Percentiles rank a stretch among this genome's conserved stretches.
phyloP scores from a whole-genome alignment of 2,113 vertebrate species.

The Notothenia coriiceps region DNA sequence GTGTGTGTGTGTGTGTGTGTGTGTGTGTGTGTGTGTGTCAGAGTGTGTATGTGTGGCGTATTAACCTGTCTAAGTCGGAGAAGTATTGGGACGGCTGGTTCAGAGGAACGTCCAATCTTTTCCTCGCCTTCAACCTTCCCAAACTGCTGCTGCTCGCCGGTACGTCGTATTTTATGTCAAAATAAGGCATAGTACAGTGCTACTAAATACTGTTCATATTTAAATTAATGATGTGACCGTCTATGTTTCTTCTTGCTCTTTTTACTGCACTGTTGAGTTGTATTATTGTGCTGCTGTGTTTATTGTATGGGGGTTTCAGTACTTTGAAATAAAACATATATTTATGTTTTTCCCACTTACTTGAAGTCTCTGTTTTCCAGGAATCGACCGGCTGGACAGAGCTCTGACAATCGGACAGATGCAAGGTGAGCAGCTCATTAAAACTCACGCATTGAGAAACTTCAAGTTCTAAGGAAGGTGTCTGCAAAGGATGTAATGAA shows the following conservation, averaged over 20 bases:
- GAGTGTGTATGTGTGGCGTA: constrained; percentile 78
- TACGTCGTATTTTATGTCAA: not conserved
- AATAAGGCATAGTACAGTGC: no score
- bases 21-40: not conserved
- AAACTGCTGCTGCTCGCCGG: constrained; percentile 81
- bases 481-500: no score
- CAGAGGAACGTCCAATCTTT: constrained; percentile 81
- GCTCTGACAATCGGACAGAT: constrained; percentile 82
- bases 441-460: no score
- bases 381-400: constrained; percentile 81
- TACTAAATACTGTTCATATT: no score
- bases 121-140: constrained; percentile 80
- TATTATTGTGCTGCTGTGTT: no score
- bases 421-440: constrained; percentile 68
- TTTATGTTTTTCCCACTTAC: no score
- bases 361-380: constrained; percentile 49
- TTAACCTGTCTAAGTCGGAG: constrained; percentile 82
- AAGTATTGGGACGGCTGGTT: constrained; percentile 86
- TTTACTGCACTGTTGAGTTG: no score
- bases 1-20: constrained; percentile 71
- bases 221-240: no score
- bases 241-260: no score
- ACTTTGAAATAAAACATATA: no score
- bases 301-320: no score
- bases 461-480: no score